A percentile compares a stretch with the other conserved stretches of the same genome.
Evolutionary conservation across 2,888 invertebrate species (phyloP).

Genomic region (Vannuccia rotundouncinata): DNA sequence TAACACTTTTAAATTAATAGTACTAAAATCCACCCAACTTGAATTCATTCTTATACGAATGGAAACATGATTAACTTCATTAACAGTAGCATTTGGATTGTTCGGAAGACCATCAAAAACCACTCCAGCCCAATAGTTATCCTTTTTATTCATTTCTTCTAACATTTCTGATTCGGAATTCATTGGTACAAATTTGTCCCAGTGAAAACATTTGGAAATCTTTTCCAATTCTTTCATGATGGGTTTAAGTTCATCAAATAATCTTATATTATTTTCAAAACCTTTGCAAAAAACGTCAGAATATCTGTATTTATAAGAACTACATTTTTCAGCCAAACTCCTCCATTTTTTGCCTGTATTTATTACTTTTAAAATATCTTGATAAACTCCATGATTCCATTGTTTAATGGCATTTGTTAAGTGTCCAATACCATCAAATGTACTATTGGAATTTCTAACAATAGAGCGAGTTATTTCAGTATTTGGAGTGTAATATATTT

Average conservation of each 20-base stretch:
- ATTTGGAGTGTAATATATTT: slow-evolving; percentile 35
- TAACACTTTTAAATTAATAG: slow-evolving; percentile 39
- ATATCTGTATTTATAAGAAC: too few species aligned
- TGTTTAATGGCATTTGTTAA: background rate
- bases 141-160: background rate
- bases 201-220: background rate
- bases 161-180: slow-evolving; percentile 14
- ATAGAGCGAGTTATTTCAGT: slow-evolving; percentile 8
- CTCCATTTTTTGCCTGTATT: background rate
- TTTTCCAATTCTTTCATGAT: slow-evolving; percentile 7
- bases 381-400: background rate
- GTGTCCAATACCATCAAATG: slow-evolving; percentile 8
- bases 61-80: background rate
- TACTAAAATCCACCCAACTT: slow-evolving; percentile 34
- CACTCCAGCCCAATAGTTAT: slow-evolving; percentile 25
- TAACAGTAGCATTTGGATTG: background rate
- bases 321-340: too few species aligned
- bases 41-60: slow-evolving; percentile 37
- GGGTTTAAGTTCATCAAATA: background rate
- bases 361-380: background rate
- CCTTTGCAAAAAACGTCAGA: too few species aligned
- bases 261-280: background rate
- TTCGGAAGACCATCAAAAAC: slow-evolving; percentile 22
- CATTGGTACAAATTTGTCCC: slow-evolving; percentile 32
- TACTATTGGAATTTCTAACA: slow-evolving; percentile 17